Evolutionary conservation across 2,113 vertebrate species (phyloP), one percentile per base, ranked within the genome.

Genomic region (Hydropotes inermis): DNA sequence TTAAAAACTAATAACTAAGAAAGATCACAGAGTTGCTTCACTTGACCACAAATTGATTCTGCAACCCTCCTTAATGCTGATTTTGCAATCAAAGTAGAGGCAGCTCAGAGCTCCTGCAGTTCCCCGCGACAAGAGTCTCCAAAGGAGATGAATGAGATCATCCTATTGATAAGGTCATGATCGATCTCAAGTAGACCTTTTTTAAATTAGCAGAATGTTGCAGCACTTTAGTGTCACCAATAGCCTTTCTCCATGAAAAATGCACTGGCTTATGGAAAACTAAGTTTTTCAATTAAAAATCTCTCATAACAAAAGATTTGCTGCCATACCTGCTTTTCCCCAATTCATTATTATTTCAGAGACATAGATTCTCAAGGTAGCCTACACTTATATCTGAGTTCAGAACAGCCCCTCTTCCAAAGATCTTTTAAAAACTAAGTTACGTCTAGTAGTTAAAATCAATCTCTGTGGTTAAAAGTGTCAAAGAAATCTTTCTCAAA

Each of bases 151-250:
- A 99, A 99, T 99, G 99, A 99, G 99, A 98, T 98, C 97, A 98
- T 98, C 97, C 98, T 98, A 99, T 98, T 99, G 99, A 99, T 99
- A 99, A 99, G 99, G 99, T 99, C 98, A 60, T 98, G 98, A 99
- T 99, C 98, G 98, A 99, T 99, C 99, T 99, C 98, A 99, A 97
- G 98, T 97, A 99, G 99, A 99, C 99, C 98, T 99, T 99, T 97
- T 98, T 98, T 97, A 99, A 99, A 99, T 99, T 99, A 99, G 99
- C 97, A 98, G 99, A 99, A 99, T 98, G 98, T 98, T 99, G 98
- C 98, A 98, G 98, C 97, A 98, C 98, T 99, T 98, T 98, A 98
- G 98, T 99, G 99, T 99, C 99, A 99, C 95, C 98, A 98, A 98
- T 91, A 98, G 98, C 98, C 97, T 90, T 95, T 98, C 94, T 96